phyloP scores from a whole-genome alignment of 2,797 vertebrate species.

The Gymnodraco acuticeps region DNA sequence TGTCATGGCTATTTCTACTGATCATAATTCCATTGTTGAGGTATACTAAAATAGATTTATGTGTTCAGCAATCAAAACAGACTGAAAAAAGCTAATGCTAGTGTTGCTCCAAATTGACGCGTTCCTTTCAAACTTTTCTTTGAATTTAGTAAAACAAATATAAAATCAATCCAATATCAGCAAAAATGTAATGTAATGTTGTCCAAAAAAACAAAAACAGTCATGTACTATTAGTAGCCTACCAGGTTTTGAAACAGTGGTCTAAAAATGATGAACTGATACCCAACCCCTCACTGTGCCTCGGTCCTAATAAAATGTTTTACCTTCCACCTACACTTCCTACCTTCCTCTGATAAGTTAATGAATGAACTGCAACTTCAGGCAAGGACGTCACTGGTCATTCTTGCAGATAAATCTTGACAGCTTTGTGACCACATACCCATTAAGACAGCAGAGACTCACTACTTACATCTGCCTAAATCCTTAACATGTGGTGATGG shows the following conservation, averaged over 20 bases:
- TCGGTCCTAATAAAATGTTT: not conserved
- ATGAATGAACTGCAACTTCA: not conserved
- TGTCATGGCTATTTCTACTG: too few relatives aligned
- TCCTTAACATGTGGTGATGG: not conserved
- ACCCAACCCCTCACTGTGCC: not conserved
- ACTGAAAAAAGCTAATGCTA: too few relatives aligned
- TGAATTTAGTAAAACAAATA: too few relatives aligned
- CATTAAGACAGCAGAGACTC: not conserved
- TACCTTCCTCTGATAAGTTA: not conserved
- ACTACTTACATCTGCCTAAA: not conserved
- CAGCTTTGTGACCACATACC: not conserved
- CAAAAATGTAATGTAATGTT: not conserved
- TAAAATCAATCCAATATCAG: too few relatives aligned
- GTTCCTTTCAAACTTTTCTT: too few relatives aligned
- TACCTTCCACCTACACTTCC: not conserved
- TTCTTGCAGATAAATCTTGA: not conserved
- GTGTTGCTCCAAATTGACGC: too few relatives aligned
- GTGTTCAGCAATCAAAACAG: too few relatives aligned
- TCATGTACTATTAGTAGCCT: too few relatives aligned
- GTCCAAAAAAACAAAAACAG: too few relatives aligned
- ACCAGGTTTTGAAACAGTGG: not conserved
- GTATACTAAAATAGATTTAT: too few relatives aligned
- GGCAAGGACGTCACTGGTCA: not conserved
- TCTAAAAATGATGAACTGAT: not conserved
- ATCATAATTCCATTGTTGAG: too few relatives aligned